Percentiles rank a stretch among this genome's conserved stretches.
phyloP scores from a whole-genome alignment of 2,797 vertebrate genomes.

The Zenarchopterus dispar region DNA sequence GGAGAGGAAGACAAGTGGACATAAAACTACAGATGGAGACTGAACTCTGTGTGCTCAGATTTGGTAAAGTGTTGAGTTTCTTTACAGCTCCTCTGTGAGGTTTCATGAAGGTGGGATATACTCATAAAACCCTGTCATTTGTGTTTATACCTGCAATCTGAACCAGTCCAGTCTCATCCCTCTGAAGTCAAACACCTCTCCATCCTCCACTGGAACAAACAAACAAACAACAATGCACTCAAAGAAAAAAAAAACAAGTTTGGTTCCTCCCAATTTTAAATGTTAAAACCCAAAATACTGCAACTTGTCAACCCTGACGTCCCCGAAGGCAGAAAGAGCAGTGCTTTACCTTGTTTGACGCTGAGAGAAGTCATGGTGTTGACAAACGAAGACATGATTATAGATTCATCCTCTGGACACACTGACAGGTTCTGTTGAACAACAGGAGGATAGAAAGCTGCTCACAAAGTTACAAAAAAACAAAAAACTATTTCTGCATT shows the following conservation, averaged over 20 bases:
- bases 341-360: slow-evolving; percentile 92
- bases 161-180: slow-evolving; percentile 99
- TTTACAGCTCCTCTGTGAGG: too few species aligned
- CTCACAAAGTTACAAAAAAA: too few species aligned
- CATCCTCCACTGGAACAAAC: slow-evolving; percentile 92
- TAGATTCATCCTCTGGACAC: slow-evolving; percentile 98
- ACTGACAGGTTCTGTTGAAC: slow-evolving; percentile 92
- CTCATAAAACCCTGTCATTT: neutral
- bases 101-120: too few species aligned
- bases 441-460: neutral
- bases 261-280: too few species aligned
- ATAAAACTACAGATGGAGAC: neutral
- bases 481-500: too few species aligned
- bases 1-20: neutral
- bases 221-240: slow-evolving; percentile 15
- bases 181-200: slow-evolving; percentile 98
- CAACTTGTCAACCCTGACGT: too few species aligned
- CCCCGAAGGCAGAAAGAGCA: neutral
- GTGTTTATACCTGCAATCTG: slow-evolving; percentile 90
- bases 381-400: slow-evolving; percentile 99
- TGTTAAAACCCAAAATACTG: too few species aligned
- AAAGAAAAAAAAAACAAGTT: neutral
- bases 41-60: neutral
- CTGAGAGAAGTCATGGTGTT: slow-evolving; percentile 99
- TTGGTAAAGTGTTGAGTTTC: too few species aligned